Evolutionary conservation across 2,888 invertebrate species (phyloP).

Genomic region (Branchellion lobata): DNA sequence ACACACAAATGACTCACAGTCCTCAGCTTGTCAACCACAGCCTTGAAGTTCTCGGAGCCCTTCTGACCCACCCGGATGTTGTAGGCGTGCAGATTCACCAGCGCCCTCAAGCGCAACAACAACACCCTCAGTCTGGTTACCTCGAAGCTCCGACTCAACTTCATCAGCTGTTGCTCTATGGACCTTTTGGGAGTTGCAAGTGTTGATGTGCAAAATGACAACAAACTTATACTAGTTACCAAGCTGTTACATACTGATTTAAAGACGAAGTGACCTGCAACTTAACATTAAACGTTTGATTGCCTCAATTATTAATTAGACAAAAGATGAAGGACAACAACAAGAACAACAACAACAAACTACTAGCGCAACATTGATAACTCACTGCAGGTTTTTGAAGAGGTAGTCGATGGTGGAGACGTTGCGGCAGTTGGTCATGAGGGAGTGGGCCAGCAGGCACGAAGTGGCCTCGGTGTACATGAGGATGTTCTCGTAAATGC

Average conservation of each 20-base stretch:
- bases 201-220: neutral
- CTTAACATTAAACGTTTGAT: too few relatives aligned
- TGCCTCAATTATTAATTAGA: too few relatives aligned
- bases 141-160: neutral
- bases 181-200: too few relatives aligned
- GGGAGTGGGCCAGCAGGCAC: neutral
- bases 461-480: constrained; percentile 10
- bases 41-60: constrained; percentile 7
- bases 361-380: neutral
- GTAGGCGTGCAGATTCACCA: constrained; percentile 15
- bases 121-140: neutral
- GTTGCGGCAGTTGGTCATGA: constrained; percentile 13
- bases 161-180: neutral
- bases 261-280: too few relatives aligned
- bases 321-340: too few relatives aligned
- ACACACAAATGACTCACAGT: neutral
- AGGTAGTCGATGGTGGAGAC: neutral
- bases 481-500: neutral
- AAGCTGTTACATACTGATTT: too few relatives aligned
- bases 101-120: constrained; percentile 11
- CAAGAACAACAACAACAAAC: too few relatives aligned
- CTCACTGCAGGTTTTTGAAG: constrained; percentile 7
- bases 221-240: neutral
- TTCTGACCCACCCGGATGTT: constrained; percentile 17
- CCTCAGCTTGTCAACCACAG: constrained; percentile 6